Percentiles rank a stretch among this genome's conserved stretches.
Evolutionary conservation across 2,797 vertebrate genomes (phyloP).

Genomic region (Paratrypauchen microcephalus): DNA sequence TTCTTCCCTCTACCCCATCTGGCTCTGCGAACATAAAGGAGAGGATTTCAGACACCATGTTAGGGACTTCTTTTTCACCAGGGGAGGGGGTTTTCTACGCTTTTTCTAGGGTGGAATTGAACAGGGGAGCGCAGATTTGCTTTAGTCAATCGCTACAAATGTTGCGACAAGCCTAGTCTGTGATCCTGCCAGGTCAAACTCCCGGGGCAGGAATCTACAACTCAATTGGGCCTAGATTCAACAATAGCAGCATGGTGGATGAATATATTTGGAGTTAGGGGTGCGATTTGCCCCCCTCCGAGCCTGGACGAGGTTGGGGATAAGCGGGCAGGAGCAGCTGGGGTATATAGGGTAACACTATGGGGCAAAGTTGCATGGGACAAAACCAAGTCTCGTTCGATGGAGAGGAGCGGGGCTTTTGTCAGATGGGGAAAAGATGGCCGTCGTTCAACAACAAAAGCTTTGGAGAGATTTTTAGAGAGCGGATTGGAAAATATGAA

Average conservation of each 20-base stretch:
- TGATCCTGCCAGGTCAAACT: conserved; percentile 77
- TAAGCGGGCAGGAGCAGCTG: conserved; percentile 28
- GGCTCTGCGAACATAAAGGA: conserved; percentile 82
- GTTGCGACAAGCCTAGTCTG: conserved; percentile 85
- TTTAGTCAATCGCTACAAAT: conserved; percentile 88
- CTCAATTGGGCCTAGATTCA: conserved; percentile 69
- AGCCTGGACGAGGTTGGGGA: conserved; percentile 31
- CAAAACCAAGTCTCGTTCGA: conserved; percentile 43
- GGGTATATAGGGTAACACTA: background rate
- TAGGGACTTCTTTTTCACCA: conserved; percentile 41
- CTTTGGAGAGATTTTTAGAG: conserved; percentile 4
- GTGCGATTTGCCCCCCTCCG: conserved; percentile 72
- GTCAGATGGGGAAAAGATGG: conserved; percentile 15
- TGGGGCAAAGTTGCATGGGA: conserved; percentile 28
- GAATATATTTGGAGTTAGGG: conserved; percentile 69
- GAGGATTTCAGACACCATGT: conserved; percentile 75
- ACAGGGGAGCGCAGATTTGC: conserved; percentile 79
- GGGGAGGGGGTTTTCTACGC: conserved; percentile 58
- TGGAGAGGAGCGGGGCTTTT: conserved; percentile 32
- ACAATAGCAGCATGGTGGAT: conserved; percentile 72
- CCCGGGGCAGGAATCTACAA: conserved; percentile 63
- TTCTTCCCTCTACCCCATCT: conserved; percentile 84
- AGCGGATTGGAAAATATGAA: conserved; percentile 16
- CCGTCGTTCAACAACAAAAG: conserved; percentile 13
- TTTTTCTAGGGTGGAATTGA: conserved; percentile 75